These are phyloP conservation scores for Hylomyscus alleni DNA, from an alignment of 2,797 vertebrate genomes.

Conservation along the genomic window DNA sequence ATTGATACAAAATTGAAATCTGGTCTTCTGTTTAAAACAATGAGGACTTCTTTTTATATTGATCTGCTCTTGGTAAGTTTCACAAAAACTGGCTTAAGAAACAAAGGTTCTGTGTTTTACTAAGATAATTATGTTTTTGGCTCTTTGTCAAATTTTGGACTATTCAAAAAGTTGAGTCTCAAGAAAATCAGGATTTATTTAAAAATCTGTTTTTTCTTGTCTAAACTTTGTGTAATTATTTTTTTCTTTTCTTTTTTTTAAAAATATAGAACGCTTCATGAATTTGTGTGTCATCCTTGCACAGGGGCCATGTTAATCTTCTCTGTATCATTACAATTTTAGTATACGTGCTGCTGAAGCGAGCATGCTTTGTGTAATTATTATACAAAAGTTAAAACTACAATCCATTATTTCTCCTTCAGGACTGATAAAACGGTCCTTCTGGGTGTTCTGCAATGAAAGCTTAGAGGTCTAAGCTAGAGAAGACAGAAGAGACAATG, in stretches of 20 bases:
- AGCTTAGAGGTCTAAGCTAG: not conserved
- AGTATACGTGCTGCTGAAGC: too few relatives aligned
- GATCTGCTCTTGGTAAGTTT: constrained; percentile 1
- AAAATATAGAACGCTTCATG: too few relatives aligned
- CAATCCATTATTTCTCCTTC: not conserved
- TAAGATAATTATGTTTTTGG: not conserved
- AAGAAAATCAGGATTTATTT: not conserved
- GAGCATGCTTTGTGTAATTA: not conserved
- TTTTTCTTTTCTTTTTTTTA: too few relatives aligned
- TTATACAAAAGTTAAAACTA: not conserved
- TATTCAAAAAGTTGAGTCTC: not conserved
- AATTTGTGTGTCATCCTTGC: too few relatives aligned
- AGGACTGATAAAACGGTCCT: not conserved
- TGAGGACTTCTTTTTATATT: not conserved
- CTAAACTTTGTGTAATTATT: not conserved
- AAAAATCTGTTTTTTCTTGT: not conserved
- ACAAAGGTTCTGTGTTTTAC: not conserved
- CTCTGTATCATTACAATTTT: too few relatives aligned
- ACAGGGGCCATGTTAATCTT: too few relatives aligned
- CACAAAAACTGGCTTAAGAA: not conserved
- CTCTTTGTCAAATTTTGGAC: not conserved
- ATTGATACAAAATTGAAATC: not conserved
- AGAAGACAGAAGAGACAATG: not conserved
- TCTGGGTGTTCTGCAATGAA: not conserved
- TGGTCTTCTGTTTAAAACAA: not conserved